These are phyloP conservation scores for Leptinotarsa tumamoca DNA, from an alignment of 2,888 invertebrate species.

Conservation along the genomic window DNA sequence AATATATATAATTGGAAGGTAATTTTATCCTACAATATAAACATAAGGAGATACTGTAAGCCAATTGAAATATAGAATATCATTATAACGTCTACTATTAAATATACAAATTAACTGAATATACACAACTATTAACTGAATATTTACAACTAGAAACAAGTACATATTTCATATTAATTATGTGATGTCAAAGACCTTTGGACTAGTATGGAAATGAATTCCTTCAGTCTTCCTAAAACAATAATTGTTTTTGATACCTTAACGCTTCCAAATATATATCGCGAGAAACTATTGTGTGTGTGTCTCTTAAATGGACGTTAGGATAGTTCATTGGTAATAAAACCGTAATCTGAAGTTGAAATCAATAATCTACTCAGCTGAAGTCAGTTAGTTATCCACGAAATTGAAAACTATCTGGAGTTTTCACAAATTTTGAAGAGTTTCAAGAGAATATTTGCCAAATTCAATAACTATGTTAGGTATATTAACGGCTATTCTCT, in stretches of 20 bases:
- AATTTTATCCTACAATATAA: too few species aligned
- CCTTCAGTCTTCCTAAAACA: too few species aligned
- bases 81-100: too few species aligned
- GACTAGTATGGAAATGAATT: background rate
- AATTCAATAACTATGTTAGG: background rate
- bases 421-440: background rate
- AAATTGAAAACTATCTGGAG: background rate
- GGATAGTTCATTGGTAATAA: background rate
- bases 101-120: too few species aligned
- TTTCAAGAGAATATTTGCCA: background rate
- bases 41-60: too few species aligned
- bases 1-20: too few species aligned
- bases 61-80: too few species aligned
- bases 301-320: background rate
- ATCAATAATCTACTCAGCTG: background rate
- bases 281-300: too few species aligned
- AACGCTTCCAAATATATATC: too few species aligned
- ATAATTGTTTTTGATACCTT: too few species aligned
- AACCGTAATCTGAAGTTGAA: too few species aligned
- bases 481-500: background rate
- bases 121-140: background rate
- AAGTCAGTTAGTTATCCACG: background rate
- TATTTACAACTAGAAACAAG: background rate
- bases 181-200: background rate
- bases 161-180: background rate